These are phyloP conservation scores for Cichladusa arquata DNA, from an alignment of 2,113 vertebrate species.

Conservation along the genomic window DNA sequence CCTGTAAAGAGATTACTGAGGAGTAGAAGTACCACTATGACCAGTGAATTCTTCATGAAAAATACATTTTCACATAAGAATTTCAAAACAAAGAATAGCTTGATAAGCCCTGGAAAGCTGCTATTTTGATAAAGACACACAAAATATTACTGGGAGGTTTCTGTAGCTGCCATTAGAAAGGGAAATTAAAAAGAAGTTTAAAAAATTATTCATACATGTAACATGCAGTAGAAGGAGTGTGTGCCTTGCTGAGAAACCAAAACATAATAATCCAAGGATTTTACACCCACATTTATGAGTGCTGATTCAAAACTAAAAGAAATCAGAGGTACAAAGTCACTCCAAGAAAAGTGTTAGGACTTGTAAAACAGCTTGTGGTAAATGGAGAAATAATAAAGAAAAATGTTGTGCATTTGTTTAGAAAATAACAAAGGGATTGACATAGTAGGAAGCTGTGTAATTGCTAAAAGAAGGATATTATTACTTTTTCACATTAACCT, in stretches of 20 bases:
- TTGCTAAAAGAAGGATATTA: neutral
- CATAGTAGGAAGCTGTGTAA: neutral
- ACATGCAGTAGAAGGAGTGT: neutral
- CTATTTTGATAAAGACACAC: neutral
- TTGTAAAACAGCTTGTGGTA: neutral
- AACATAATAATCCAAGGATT: neutral
- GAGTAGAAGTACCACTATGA: neutral
- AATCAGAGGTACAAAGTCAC: neutral
- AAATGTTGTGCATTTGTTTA: neutral
- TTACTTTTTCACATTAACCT: neutral
- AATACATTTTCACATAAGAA: neutral
- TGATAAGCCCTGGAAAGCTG: neutral
- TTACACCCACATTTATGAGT: neutral
- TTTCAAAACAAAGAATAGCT: neutral
- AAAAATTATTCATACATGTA: neutral
- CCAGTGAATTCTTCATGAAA: neutral
- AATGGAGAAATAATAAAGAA: constrained; percentile 11
- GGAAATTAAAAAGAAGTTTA: neutral
- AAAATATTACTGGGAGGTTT: neutral
- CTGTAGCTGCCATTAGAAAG: neutral
- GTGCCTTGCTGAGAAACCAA: neutral
- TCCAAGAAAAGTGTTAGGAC: neutral
- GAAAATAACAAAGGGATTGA: neutral
- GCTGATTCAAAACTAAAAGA: neutral
- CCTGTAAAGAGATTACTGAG: neutral